Conservation (phyloP, 2,797 vertebrate species). For the Coluber constrictor region DNA sequence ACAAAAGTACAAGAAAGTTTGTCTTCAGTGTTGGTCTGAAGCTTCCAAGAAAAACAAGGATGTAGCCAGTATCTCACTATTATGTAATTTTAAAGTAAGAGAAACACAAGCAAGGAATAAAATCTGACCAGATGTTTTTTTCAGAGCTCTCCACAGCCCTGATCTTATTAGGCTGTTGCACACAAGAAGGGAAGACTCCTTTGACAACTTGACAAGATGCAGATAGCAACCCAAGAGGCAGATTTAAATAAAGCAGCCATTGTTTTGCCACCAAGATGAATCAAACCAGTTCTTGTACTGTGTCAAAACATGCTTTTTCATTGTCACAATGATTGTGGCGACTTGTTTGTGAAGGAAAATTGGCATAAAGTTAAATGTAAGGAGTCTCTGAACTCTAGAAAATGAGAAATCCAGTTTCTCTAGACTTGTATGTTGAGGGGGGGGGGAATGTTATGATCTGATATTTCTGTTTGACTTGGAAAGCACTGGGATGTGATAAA, state of each 20-base stretch:
- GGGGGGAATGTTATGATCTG: background rate
- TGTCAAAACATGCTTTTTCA: background rate
- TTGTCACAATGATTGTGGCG: background rate
- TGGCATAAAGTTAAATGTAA: background rate
- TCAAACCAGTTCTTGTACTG: background rate
- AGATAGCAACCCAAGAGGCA: background rate
- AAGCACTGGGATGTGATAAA: background rate
- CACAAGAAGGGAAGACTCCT: background rate
- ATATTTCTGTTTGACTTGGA: background rate
- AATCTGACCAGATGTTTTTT: background rate
- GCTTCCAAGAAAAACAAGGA: background rate
- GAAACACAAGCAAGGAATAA: background rate
- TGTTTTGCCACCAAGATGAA: background rate
- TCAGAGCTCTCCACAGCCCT: background rate
- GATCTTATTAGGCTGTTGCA: background rate
- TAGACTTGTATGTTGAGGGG: background rate
- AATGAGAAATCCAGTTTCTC: background rate
- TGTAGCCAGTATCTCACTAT: background rate
- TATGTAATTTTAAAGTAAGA: background rate
- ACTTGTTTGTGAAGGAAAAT: background rate
- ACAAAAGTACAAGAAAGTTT: background rate
- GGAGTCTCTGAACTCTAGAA: background rate
- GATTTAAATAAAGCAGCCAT: background rate
- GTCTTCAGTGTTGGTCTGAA: background rate
- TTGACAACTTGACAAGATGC: background rate